Conservation (phyloP, 2,797 vertebrate genomes). For the Clarias platycephalus region DNA sequence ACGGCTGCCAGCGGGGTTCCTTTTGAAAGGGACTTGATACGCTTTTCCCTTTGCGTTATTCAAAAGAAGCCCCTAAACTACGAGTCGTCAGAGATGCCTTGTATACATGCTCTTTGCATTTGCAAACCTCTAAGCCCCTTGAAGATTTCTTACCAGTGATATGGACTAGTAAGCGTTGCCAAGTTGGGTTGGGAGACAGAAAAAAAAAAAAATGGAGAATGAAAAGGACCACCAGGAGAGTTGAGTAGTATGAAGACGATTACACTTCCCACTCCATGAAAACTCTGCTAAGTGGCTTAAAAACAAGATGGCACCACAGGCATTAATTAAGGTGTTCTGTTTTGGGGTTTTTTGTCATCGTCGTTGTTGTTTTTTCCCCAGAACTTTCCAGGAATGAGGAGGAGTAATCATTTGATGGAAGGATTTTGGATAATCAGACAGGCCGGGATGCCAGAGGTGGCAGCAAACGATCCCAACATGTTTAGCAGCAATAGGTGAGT, state of each 20-base stretch:
- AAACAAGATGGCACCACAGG: not conserved
- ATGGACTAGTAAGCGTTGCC: not conserved
- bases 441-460: not conserved
- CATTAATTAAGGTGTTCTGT: not conserved
- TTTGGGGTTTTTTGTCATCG: not conserved
- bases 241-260: not conserved
- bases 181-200: not conserved
- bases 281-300: not conserved
- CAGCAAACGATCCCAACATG: not conserved
- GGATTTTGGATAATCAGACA: not conserved
- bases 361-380: not conserved
- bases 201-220: not conserved
- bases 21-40: constrained; percentile 49
- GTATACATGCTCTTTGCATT: not conserved
- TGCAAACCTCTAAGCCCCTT: not conserved
- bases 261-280: not conserved
- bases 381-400: not conserved
- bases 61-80: not conserved
- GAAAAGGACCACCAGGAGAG: not conserved
- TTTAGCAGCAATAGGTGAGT: not conserved
- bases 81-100: not conserved
- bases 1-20: constrained; percentile 65
- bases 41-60: constrained; percentile 36
- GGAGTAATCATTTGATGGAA: not conserved
- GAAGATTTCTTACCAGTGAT: not conserved